Conservation (phyloP, 2,888 invertebrate species). For the Tinea trinotella region DNA sequence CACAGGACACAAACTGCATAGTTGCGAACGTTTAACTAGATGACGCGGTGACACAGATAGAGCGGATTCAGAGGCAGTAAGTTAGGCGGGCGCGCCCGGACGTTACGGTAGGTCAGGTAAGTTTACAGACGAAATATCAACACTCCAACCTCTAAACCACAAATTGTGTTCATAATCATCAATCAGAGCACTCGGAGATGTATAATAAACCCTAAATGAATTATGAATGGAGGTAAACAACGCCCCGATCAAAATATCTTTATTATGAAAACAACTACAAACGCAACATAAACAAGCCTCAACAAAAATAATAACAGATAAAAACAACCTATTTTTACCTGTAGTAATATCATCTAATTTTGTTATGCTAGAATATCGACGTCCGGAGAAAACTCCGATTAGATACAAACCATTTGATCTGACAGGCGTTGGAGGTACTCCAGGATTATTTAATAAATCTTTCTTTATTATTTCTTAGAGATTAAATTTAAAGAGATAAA, state of each 20-base stretch:
- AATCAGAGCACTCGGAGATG: not conserved
- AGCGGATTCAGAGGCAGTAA: not conserved
- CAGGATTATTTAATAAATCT: no score
- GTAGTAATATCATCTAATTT: not conserved
- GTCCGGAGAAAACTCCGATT: no score
- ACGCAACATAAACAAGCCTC: not conserved
- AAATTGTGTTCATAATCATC: not conserved
- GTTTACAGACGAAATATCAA: conserved; percentile 11
- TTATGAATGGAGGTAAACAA: not conserved
- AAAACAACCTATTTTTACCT: conserved; percentile 3
- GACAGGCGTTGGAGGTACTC: no score
- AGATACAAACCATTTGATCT: no score
- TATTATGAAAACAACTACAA: not conserved
- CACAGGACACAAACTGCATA: conserved; percentile 7
- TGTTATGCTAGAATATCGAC: not conserved
- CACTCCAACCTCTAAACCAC: conserved; percentile 6
- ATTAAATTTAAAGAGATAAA: no score
- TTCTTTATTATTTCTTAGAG: no score
- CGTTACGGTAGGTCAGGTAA: conserved; percentile 22
- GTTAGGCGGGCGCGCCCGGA: conserved; percentile 16
- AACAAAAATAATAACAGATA: not conserved
- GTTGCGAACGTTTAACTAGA: not conserved
- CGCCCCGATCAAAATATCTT: not conserved
- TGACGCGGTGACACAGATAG: conserved; percentile 9
- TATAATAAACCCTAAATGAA: not conserved